Evolutionary conservation across 2,797 vertebrate genomes (phyloP).

Genomic region (Onychomys arenicola): DNA sequence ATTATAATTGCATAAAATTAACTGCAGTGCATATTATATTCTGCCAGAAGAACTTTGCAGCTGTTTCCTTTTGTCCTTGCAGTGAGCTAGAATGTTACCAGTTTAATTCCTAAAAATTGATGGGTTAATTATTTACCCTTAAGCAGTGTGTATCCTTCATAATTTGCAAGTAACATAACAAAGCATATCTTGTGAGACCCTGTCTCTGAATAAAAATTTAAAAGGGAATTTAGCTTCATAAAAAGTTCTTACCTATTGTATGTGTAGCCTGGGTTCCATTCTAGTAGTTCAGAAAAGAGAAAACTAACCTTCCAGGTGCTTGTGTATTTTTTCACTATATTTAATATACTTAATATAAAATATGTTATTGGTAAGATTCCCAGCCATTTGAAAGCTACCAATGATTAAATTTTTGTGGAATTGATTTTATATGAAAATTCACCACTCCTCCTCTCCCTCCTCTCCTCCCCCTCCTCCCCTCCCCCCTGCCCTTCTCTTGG

Average conservation of each 20-base stretch:
- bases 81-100: neutral
- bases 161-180: neutral
- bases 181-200: neutral
- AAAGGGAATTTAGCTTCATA: neutral
- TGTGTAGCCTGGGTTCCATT: neutral
- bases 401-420: neutral
- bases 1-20: neutral
- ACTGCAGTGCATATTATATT: neutral
- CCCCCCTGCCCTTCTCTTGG: neutral
- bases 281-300: neutral
- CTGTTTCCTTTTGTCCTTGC: neutral
- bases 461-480: fast-evolving
- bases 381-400: neutral
- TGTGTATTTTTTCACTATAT: neutral
- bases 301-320: neutral
- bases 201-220: neutral
- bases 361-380: neutral
- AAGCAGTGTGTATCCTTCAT: neutral
- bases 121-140: neutral
- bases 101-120: neutral
- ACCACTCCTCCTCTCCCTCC: too few species aligned
- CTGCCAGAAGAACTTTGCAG: neutral
- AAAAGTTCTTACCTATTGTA: neutral
- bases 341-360: neutral
- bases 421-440: neutral